Evolutionary conservation across 1,140 invertebrate genomes (phyloP).

Genomic region (Dreissena rostriformis): DNA sequence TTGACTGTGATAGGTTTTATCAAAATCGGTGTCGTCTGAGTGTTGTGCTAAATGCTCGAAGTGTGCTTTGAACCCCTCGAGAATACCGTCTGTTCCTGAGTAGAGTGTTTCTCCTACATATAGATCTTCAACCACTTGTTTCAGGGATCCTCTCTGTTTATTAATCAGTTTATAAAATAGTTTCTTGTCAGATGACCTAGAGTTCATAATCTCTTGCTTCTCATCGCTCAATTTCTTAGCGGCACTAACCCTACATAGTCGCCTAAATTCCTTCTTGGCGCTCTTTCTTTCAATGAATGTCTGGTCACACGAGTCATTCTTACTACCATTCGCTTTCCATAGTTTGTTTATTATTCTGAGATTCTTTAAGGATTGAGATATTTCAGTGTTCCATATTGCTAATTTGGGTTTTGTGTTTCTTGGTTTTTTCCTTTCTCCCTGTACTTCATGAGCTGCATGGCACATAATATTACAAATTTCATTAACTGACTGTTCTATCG

Average conservation of each 20-base stretch:
- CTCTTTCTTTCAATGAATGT: not conserved
- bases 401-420: not conserved
- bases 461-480: not conserved
- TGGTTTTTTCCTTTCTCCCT: not conserved
- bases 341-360: not conserved
- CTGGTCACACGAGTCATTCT: not conserved
- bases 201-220: not conserved
- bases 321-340: not conserved
- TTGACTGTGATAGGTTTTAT: not conserved
- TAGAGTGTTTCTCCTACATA: slow-evolving; percentile 1
- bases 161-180: slow-evolving; percentile 13
- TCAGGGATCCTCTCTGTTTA: not conserved
- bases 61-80: slow-evolving; percentile 1
- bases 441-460: not conserved
- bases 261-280: not conserved
- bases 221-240: not conserved
- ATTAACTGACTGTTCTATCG: not conserved
- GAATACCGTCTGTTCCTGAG: not conserved
- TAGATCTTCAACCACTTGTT: not conserved
- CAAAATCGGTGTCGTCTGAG: not conserved
- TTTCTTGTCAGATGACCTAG: not conserved
- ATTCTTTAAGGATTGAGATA: not conserved
- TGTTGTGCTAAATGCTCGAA: slow-evolving; percentile 11
- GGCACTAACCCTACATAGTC: not conserved
- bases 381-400: slow-evolving; percentile 12